Conservation (phyloP, 2,797 vertebrate genomes). For the Garrulus glandarius region DNA sequence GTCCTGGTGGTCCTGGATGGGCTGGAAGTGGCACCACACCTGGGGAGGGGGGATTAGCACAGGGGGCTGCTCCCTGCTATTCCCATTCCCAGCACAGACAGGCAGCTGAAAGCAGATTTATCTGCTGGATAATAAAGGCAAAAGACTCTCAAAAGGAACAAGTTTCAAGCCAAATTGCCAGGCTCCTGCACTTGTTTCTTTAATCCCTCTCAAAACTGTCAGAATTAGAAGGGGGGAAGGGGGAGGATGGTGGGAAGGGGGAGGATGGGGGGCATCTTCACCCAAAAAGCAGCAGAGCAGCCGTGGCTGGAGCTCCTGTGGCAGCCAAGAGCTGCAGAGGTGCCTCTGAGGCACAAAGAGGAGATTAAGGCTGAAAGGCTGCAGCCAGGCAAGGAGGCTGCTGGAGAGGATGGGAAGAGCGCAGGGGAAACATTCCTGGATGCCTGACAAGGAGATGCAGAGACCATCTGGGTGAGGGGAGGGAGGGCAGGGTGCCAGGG, state of each 20-base stretch:
- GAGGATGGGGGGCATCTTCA: not conserved
- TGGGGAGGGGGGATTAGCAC: not conserved
- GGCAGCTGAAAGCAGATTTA: constrained; percentile 33
- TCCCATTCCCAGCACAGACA: not conserved
- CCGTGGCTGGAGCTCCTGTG: not conserved
- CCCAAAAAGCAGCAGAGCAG: constrained; percentile 5
- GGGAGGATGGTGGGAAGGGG: not conserved
- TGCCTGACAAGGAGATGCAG: not conserved
- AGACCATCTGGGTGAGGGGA: constrained; percentile 32
- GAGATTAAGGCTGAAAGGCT: constrained; percentile 33
- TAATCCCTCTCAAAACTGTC: constrained; percentile 21
- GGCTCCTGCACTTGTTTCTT: not conserved
- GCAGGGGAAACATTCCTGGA: not conserved
- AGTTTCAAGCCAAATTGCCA: not conserved
- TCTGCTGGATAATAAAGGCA: constrained; percentile 4
- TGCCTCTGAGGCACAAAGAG: not conserved
- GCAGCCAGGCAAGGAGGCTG: not conserved
- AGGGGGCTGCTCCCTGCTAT: not conserved
- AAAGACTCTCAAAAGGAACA: not conserved
- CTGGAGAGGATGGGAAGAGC: not conserved
- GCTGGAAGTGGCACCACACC: not conserved
- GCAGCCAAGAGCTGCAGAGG: not conserved
- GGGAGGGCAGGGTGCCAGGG: constrained; percentile 20
- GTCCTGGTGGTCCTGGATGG: not conserved
- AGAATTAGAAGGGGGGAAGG: not conserved